A percentile compares a stretch with the other conserved stretches of the same genome.
Evolutionary conservation across 2,113 vertebrate species (phyloP).

Genomic region (Hemichromis elongatus): DNA sequence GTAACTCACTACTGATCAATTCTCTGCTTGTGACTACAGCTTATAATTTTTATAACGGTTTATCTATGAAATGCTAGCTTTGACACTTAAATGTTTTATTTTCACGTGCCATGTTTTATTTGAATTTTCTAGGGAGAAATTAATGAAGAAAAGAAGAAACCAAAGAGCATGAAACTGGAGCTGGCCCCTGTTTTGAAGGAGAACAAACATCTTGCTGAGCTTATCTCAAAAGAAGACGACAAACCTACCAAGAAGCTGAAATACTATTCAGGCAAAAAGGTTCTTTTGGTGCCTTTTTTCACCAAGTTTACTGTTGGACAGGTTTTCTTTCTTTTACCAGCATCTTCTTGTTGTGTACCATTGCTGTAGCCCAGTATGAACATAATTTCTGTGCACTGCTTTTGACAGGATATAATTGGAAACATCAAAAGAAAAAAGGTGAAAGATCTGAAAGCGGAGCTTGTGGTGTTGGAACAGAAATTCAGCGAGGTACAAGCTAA

Average conservation of each 20-base stretch:
- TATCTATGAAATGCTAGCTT: background rate
- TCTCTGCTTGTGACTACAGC: background rate
- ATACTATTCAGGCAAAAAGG: constrained; percentile 70
- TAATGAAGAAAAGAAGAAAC: constrained; percentile 72
- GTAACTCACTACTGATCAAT: background rate
- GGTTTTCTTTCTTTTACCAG: background rate
- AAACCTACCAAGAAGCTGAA: constrained; percentile 71
- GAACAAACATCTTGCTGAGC: constrained; percentile 74
- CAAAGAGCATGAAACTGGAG: constrained; percentile 70
- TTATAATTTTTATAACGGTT: background rate
- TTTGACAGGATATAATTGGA: constrained; percentile 71
- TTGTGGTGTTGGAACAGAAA: constrained; percentile 79
- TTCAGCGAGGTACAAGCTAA: constrained; percentile 77
- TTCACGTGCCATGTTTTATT: background rate
- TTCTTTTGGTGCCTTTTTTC: constrained; percentile 21
- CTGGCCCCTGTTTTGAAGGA: constrained; percentile 60
- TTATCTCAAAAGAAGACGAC: constrained; percentile 67
- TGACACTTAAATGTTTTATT: background rate
- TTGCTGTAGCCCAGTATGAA: background rate
- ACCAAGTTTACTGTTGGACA: background rate
- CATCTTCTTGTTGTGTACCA: background rate
- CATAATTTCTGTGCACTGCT: background rate
- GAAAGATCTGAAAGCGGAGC: constrained; percentile 78
- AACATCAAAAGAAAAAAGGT: constrained; percentile 75
- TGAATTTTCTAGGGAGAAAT: constrained; percentile 72